A percentile compares a stretch with the other conserved stretches of the same genome.
Conservation (phyloP, 2,888 invertebrate genomes). For the Strigamia crassipes region DNA sequence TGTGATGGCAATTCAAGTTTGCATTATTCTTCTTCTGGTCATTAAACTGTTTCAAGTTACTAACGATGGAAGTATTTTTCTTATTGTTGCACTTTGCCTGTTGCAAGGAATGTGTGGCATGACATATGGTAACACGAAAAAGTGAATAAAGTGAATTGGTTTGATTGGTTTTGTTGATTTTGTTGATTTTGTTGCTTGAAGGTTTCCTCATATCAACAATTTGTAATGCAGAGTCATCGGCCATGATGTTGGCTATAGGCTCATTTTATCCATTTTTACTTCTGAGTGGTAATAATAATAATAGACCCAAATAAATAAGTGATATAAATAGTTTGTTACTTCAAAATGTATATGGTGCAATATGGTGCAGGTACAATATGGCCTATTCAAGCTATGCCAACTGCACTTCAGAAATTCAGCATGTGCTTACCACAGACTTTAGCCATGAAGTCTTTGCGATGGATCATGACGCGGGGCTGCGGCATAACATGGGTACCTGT, state of each 20-base stretch:
- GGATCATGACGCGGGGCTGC: not conserved
- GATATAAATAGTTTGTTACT: no score
- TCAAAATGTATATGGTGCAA: not conserved
- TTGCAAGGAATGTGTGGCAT: constrained; percentile 92
- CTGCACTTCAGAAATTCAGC: not conserved
- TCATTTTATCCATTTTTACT: constrained; percentile 94
- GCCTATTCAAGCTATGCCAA: not conserved
- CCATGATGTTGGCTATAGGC: constrained; percentile 88
- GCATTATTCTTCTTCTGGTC: constrained; percentile 87
- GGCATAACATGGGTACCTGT: not conserved
- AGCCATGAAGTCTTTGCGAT: not conserved
- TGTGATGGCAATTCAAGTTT: constrained; percentile 92
- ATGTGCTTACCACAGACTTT: not conserved
- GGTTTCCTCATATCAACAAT: constrained; percentile 90
- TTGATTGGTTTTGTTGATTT: constrained; percentile 45
- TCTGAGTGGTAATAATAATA: no score
- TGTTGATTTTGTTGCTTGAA: constrained; percentile 55
- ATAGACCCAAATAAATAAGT: no score
- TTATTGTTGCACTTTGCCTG: constrained; percentile 82
- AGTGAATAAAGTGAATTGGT: no score
- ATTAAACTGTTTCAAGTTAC: constrained; percentile 86
- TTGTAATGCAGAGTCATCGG: constrained; percentile 88
- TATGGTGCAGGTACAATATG: not conserved
- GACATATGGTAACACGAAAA: constrained; percentile 96
- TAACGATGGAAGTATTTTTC: constrained; percentile 82